phyloP scores from a whole-genome alignment of 2,888 invertebrate genomes.

The Mythimna pallens region DNA sequence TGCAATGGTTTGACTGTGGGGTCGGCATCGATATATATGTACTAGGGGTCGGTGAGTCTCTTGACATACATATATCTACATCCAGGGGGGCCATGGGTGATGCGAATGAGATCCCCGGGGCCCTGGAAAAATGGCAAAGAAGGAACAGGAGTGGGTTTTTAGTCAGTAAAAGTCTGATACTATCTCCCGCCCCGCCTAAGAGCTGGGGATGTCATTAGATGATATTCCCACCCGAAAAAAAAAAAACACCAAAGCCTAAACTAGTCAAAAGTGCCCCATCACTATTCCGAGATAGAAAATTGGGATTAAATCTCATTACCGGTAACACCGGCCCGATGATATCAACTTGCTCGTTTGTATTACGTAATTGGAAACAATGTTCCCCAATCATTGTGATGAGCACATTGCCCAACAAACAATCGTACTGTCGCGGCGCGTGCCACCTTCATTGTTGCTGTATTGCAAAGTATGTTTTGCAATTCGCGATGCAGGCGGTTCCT shows the following conservation, averaged over 20 bases:
- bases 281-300: not conserved
- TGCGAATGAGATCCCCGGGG: too few species aligned
- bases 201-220: too few species aligned
- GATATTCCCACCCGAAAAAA: too few species aligned
- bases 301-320: conserved; percentile 23
- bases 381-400: conserved; percentile 55
- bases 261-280: not conserved
- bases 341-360: conserved; percentile 29
- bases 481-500: not conserved
- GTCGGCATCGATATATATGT: too few species aligned
- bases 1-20: too few species aligned
- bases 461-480: conserved; percentile 44
- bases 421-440: conserved; percentile 42
- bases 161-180: too few species aligned
- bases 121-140: too few species aligned
- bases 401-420: conserved; percentile 57
- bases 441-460: conserved; percentile 45
- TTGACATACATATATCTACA: too few species aligned
- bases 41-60: too few species aligned
- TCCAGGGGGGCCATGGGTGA: too few species aligned
- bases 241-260: not conserved
- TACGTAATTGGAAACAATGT: conserved; percentile 56
- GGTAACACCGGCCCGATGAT: conserved; percentile 21
- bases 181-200: too few species aligned
- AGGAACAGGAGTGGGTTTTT: too few species aligned